Evolutionary conservation across 2,888 invertebrate species (phyloP), one percentile per base, ranked within the genome.

Genomic region (Drosophila atripex): DNA sequence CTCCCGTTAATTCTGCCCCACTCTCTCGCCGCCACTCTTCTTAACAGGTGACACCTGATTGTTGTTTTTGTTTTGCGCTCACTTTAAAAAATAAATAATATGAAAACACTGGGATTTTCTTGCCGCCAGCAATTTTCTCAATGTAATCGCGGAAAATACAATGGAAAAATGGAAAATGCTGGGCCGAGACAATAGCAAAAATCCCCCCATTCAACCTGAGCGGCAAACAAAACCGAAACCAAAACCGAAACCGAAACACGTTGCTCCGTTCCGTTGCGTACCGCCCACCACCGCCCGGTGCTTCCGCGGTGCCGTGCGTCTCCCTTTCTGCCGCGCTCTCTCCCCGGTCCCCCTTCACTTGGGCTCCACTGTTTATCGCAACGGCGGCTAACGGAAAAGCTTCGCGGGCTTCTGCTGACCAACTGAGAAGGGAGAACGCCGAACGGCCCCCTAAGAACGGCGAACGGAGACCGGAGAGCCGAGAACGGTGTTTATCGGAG

Each of bases 301-400:
- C 25, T 28, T n/a, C n/a, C 18, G 41, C 25, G n/a, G n/a, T n/a
- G n/a, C n/a, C n/a, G n/a, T n/a, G n/a, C n/a, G n/a, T 16, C 35
- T 23, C 30, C 28, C 45, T 11, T 47, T 41, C 61, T 43, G 25
- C 25, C 23, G 46, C 21, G 23, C 45, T 45, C 45, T 45, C 45
- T 47, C 46, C 28, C 28, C 28, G 28, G 9, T 28, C 21, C 47
- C 7, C n/a, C 9, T 8, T 21, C 25, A 14, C 14, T 23, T 28
- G 23, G 30, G 35, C 25, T 14, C 18, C 32, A n/a, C 14, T 41
- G 49, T 57, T 79, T 68, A 64, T 71, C 68, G 57, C 65, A 58
- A 58, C 45, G 56, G 54, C 73, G 66, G 72, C 69, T 76, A 82
- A 83, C 77, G 83, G 80, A 68, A 79, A 80, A 79, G 80, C 80